Base-by-base conservation (phyloP, 2,797 vertebrate species). In the Rhyacichthys aspro region DNA sequence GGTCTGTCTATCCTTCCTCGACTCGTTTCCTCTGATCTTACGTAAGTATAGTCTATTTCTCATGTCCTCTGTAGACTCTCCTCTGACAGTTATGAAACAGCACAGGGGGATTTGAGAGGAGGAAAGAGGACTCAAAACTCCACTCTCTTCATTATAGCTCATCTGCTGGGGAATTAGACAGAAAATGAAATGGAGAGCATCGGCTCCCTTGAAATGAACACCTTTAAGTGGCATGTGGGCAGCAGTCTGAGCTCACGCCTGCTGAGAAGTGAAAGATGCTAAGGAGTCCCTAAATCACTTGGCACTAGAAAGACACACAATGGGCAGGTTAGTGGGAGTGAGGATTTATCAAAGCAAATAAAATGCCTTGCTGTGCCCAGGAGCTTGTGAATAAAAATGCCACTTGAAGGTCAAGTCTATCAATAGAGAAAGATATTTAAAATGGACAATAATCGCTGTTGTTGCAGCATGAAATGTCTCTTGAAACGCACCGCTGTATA, bases 31-130 rank as follows among this genome's bases (percentile, higher is more conserved):
- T 77, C 79, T 74, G 70, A 63, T 83, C 86, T 89, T 90, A 87
- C 44, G 63, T 90, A 90, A 90, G 84, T 64, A 5, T 46, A 81
- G 76, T 83, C 85, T 83, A 81, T 87, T 84, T 83, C 84, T 83
- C 82, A 67, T 67, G 83, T 79, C 79, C 88, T 87, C 86, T 80
- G 85, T 70, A 72, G 84, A 86, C 78, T 77, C 66, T 74, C 73
- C 67, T 78, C 80, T 87, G 84, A 84, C 78, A 83, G 87, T 88
- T 90, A 88, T 78, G 82, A 88, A 89, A 89, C 74, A 70, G 72
- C 67, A 67, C 79, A 58, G 52, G 63, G 83, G 83, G 78, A 82
- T 77, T 82, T 79, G 63, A 78, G 65, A 74, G 52, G 78, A 87
- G 70, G 76, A 75, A 55, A 67, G 57, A 77, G 72, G 72, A 77